These are phyloP conservation scores for Crotalus horridus DNA, from an alignment of 2,113 vertebrate genomes.

Conservation along the genomic window DNA sequence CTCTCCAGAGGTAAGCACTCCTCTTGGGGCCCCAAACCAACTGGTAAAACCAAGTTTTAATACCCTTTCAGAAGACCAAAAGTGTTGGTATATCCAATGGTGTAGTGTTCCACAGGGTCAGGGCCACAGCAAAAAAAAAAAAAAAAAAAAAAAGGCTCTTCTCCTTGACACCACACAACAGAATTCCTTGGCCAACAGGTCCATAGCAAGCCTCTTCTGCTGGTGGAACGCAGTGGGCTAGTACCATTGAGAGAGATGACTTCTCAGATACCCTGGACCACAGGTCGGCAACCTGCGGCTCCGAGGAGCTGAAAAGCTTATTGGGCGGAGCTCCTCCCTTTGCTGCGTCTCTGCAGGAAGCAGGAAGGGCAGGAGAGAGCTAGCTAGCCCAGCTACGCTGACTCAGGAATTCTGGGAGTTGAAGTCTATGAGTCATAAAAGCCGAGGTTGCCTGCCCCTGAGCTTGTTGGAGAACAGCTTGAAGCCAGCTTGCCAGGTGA, in stretches of 20 bases:
- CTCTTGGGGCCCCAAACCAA: not conserved
- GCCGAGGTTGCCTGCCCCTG: too few relatives aligned
- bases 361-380: too few relatives aligned
- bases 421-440: too few relatives aligned
- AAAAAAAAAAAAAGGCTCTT: not conserved
- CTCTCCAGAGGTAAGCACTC: not conserved
- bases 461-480: too few relatives aligned
- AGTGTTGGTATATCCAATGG: not conserved
- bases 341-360: too few relatives aligned
- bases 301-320: too few relatives aligned
- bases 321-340: too few relatives aligned
- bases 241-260: not conserved
- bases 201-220: not conserved
- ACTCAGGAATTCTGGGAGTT: too few relatives aligned
- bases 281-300: too few relatives aligned
- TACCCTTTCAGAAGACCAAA: not conserved
- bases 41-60: not conserved
- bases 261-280: not conserved
- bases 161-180: not conserved
- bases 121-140: not conserved
- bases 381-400: too few relatives aligned
- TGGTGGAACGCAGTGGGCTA: not conserved
- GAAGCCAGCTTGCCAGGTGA: too few relatives aligned
- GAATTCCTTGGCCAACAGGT: not conserved
- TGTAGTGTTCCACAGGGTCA: not conserved